Evolutionary conservation across 2,888 invertebrate genomes (phyloP).

Genomic region (Pollenia amentaria): DNA sequence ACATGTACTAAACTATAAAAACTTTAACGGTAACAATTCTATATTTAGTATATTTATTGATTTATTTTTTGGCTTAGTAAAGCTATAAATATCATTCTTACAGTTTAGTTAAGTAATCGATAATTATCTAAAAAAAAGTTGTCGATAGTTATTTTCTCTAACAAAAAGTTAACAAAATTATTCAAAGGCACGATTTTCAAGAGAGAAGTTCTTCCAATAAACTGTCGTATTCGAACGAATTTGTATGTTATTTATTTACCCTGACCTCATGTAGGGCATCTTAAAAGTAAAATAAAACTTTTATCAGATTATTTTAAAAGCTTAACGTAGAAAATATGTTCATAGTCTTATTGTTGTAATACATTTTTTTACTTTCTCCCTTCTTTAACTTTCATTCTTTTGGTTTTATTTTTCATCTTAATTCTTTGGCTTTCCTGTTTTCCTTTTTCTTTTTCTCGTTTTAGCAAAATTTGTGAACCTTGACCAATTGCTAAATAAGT

Average conservation of each 20-base stretch:
- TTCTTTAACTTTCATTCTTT: not conserved
- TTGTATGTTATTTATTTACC: not conserved
- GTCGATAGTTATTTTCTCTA: too few species aligned
- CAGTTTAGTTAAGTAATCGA: not conserved
- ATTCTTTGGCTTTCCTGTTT: not conserved
- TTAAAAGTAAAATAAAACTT: slow-evolving; percentile 20
- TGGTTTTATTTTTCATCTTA: slow-evolving; percentile 3
- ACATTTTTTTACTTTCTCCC: slow-evolving; percentile 29
- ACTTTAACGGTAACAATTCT: too few species aligned
- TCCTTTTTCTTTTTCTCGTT: slow-evolving; percentile 45
- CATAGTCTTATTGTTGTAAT: slow-evolving; percentile 19
- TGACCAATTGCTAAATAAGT: slow-evolving; percentile 70
- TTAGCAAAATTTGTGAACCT: slow-evolving; percentile 62
- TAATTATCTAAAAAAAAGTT: not conserved
- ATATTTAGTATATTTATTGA: too few species aligned
- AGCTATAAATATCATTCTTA: not conserved
- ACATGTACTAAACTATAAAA: too few species aligned
- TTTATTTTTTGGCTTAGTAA: not conserved
- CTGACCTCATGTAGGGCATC: not conserved
- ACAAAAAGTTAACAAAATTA: too few species aligned
- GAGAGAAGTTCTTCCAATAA: too few species aligned
- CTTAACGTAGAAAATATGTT: slow-evolving; percentile 45
- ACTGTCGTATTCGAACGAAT: too few species aligned
- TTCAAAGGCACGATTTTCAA: too few species aligned
- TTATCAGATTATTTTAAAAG: slow-evolving; percentile 48